These are phyloP conservation scores for Siderastrea radians DNA, from an alignment of 92 coral and sea anemone species.

Conservation along the genomic window DNA sequence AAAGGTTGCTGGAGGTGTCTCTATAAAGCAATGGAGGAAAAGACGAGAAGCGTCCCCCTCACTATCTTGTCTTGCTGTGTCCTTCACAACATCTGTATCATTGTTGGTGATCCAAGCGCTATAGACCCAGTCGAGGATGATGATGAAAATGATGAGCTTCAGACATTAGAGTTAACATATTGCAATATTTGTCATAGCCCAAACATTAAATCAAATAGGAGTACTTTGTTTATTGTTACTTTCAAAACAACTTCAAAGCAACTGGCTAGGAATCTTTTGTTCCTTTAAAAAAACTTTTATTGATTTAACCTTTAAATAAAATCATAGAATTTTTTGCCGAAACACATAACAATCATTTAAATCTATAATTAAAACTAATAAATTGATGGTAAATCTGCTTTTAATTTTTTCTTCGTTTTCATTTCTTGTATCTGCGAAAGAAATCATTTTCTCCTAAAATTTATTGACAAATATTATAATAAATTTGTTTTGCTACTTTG, in stretches of 20 bases:
- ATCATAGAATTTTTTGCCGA: not conserved
- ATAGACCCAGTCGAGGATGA: conserved; percentile 57
- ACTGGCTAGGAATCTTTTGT: not conserved
- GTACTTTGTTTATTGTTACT: conserved; percentile 29
- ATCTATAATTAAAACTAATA: not conserved
- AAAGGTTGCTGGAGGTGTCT: conserved; percentile 70
- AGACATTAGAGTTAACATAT: conserved; percentile 49
- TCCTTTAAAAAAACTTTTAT: conserved; percentile 14
- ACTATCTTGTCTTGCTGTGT: conserved; percentile 57
- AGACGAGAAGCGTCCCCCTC: conserved; percentile 55
- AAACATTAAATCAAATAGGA: conserved; percentile 18
- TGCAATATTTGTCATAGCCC: conserved; percentile 54
- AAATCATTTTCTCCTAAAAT: not conserved
- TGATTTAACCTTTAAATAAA: conserved; percentile 19
- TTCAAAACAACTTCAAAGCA: conserved; percentile 12
- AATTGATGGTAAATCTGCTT: not conserved
- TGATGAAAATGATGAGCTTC: conserved; percentile 39
- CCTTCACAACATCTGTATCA: conserved; percentile 32
- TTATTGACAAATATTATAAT: not conserved
- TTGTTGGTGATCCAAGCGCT: conserved; percentile 58
- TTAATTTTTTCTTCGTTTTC: not conserved
- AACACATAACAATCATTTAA: not conserved
- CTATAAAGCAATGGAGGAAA: conserved; percentile 63
- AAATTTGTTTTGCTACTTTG: not conserved
- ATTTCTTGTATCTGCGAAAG: not conserved